Evolutionary conservation across 1,140 invertebrate species (phyloP), one percentile per base, ranked within the genome.

Genomic region (Halyomorpha halys): DNA sequence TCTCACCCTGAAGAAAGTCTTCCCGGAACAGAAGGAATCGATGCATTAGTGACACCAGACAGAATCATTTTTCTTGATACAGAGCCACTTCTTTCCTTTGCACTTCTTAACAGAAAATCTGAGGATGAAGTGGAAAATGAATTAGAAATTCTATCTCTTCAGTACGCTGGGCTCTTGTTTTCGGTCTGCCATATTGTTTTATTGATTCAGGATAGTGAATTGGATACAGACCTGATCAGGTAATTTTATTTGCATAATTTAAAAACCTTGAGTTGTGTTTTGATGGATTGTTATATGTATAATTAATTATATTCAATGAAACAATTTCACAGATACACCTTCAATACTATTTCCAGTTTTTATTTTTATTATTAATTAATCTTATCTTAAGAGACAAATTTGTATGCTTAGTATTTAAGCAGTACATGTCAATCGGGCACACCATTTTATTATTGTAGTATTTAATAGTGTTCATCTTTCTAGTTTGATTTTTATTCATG

Each of bases 101-200:
- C 84, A 8, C 73, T 83, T 15, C 76, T 84, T 68, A 66, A 53
- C 18, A 39, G 49, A 8, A 44, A 61, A 23, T 18, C 77, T 6
- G 73, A 75, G 61, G 84, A 86, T 67, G 80, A 78, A 34, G 75
- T 78, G 21, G 86, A 87, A 73, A 82, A 81, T 67, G 81, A 80
- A 14, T 76, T 84, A 60, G 84, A 88, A 73, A 76, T 89, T 27
- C 83, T 88, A 67, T 85, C 86, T 16, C 74, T 94, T 19, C 90
- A 95, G 72, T 78, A 90, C 59, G 80, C 87, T 23, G 85, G 90
- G 11, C 91, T 91, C 73, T 73, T 95, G 25, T 83, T 94, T 74
- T 86, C 87, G 15, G 85, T 94, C n/a, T 94, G 91, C 72, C 91
- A 96, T 75, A 81, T 93, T 0, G 79, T 95, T 5, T 80, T 96